Evolutionary conservation across 2,888 invertebrate genomes (phyloP), one percentile per base, ranked within the genome.

Genomic region (Hyposoter didymator): DNA sequence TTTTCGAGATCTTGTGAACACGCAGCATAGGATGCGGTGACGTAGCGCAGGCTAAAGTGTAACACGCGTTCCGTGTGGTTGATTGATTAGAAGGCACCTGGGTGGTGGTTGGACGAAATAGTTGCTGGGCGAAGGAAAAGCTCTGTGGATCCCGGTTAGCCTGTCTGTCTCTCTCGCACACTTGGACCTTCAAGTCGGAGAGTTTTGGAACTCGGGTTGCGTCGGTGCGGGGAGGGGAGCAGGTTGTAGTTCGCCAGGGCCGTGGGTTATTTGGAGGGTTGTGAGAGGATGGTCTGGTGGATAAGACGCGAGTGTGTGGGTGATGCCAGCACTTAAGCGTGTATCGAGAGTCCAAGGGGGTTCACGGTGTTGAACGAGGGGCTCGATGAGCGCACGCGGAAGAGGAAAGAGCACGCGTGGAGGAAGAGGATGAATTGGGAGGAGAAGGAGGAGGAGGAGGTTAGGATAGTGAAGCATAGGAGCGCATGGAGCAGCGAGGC

Each of bases 11-110:
- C 45, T 4, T 39, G n/a, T 74, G 14, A 6, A 19, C 43, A 52
- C 52, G 14, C 47, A 72, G 19, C n/a, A n/a, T n/a, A 0, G 69
- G 28, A 28, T n/a, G n/a, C 28, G 59, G 28, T 59, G 12, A 55
- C 22, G 39, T 69, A 52, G 28, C 22, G 28, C 22, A 22, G 2
- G n/a, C 8, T 43, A 72, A 66, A 76, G 47, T 45, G 10, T 74
- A 43, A 47, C 59, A n/a, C 67, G 92, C 92, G 93, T 90, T 45
- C 59, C 69, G 69, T 91, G 92, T 91, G 93, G 92, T 93, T 93
- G 93, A 93, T 93, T 93, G 93, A 93, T 93, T 93, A 93, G 93
- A 93, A 93, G 92, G 92, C 90, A 92, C 91, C 88, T 88, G 89
- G n/a, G n/a, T 43, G 81, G 81, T 81, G 88, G 82, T 62, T 79